Conservation (phyloP, 1,140 invertebrate species). For the Panagrolaimus sp. region DNA sequence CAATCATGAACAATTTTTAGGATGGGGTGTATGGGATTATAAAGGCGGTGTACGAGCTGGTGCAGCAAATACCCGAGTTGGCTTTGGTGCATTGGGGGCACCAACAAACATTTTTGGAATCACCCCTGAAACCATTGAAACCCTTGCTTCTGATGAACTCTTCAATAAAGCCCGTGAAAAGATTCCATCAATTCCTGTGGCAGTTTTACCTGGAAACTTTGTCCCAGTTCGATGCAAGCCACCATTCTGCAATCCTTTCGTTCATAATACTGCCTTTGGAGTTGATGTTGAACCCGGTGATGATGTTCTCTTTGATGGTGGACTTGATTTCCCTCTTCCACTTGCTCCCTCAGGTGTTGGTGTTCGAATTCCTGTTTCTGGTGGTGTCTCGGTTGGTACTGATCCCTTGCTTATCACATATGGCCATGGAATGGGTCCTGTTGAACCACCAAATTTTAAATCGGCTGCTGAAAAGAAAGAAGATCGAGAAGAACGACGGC, state of each 20-base stretch:
- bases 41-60: conserved; percentile 38
- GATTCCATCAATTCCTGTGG: conserved; percentile 32
- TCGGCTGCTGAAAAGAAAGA: not conserved
- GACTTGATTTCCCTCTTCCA: conserved; percentile 38
- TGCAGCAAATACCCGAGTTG: conserved; percentile 34
- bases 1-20: not conserved
- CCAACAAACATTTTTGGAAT: conserved; percentile 41
- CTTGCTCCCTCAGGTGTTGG: conserved; percentile 37
- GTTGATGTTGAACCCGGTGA: conserved; percentile 41
- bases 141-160: conserved; percentile 27
- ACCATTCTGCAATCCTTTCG: conserved; percentile 41
- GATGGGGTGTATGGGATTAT: conserved; percentile 43
- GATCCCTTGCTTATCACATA: conserved; percentile 42
- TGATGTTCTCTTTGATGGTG: conserved; percentile 38
- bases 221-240: conserved; percentile 40
- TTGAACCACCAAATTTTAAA: conserved; percentile 39
- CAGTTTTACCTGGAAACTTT: conserved; percentile 42
- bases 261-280: conserved; percentile 38
- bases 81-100: conserved; percentile 30
- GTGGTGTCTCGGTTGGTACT: conserved; percentile 34
- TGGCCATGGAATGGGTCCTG: conserved; percentile 41
- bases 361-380: conserved; percentile 32
- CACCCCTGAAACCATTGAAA: conserved; percentile 32
- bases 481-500: not conserved
- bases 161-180: conserved; percentile 40